Evolutionary conservation across 2,113 vertebrate species (phyloP).

Genomic region (Prionailurus viverrinus): DNA sequence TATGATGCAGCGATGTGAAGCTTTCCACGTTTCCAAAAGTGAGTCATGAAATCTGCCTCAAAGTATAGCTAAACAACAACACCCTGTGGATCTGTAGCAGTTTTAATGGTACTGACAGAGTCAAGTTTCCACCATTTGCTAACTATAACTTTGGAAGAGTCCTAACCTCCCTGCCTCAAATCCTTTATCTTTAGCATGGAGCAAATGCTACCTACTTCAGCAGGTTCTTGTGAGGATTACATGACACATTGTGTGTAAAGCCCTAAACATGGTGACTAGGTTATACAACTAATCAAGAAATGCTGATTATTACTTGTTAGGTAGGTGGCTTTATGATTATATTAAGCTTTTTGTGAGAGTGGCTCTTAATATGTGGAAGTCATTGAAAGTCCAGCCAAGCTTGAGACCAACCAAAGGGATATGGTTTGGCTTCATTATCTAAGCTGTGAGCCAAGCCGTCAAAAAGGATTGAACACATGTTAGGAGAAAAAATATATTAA

Average conservation of each 20-base stretch:
- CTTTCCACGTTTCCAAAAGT: not conserved
- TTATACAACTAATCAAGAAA: not conserved
- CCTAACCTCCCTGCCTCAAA: not conserved
- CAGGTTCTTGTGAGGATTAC: not conserved
- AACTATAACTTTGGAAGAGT: not conserved
- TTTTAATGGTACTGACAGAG: not conserved
- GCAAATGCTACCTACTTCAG: not conserved
- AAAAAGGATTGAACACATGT: slow-evolving; percentile 75
- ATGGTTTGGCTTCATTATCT: slow-evolving; percentile 76
- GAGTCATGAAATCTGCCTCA: not conserved
- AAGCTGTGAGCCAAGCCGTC: slow-evolving; percentile 70
- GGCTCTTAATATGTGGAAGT: slow-evolving; percentile 71
- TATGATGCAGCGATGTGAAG: not conserved
- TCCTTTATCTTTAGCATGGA: not conserved
- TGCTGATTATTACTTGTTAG: not conserved
- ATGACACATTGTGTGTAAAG: not conserved
- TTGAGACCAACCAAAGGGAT: slow-evolving; percentile 71
- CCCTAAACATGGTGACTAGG: not conserved
- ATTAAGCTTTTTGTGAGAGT: slow-evolving; percentile 49
- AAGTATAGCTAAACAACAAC: not conserved
- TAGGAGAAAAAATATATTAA: slow-evolving; percentile 77
- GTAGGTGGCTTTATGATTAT: slow-evolving; percentile 44
- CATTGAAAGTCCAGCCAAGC: slow-evolving; percentile 79
- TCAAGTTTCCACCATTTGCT: not conserved
- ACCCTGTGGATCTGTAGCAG: not conserved